Evolutionary conservation across 1,140 invertebrate species (phyloP), one percentile per base, ranked within the genome.

Genomic region (Sminthurides bifidus): DNA sequence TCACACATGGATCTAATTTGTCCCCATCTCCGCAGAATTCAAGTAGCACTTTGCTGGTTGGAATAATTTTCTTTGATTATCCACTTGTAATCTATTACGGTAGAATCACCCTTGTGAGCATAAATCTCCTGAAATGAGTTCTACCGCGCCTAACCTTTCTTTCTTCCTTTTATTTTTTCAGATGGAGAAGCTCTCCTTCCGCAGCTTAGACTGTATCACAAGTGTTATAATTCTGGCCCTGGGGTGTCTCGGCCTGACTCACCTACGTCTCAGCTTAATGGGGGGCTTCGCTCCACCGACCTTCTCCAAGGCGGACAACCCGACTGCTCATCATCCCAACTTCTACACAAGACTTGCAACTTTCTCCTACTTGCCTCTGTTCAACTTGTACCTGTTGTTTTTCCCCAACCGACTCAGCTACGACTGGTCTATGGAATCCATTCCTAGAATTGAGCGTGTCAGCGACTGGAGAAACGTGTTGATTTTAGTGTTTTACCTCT

Each of bases 361-460:
- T 8, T 93, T 93, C 70, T 73, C 81, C 54, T 92, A 90, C 68
- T 77, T 95, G 44, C 90, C 90, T 1, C 81, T 83, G 4, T 84
- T 91, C 62, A 93, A 92, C 70, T 81, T 87, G 57, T 77, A 79
- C 66, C 78, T 95, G 62, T 71, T 95, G 26, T 67, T 92, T 1
- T 87, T 79, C 65, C 91, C 91, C 8, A 78, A 79, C 59, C 79
- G 80, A 43, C 72, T 95, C 27, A 91, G 88, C 68, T 94, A 92
- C 69, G 91, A 95, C 68, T 95, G 91, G 91, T 90, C 88, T 3
- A 94, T 94, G 91, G 89, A 91, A 62, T 81, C 90, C 0, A 81
- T 95, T 61, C 86, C 89, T 1, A 75, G 85, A 50, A 78, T 95
- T 55, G 80, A 77, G 1, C 76, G 78, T 4, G 46, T 87, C 3